These are phyloP conservation scores for Pyxicephalus adspersus DNA, from an alignment of 2,113 vertebrate species.

Conservation along the genomic window DNA sequence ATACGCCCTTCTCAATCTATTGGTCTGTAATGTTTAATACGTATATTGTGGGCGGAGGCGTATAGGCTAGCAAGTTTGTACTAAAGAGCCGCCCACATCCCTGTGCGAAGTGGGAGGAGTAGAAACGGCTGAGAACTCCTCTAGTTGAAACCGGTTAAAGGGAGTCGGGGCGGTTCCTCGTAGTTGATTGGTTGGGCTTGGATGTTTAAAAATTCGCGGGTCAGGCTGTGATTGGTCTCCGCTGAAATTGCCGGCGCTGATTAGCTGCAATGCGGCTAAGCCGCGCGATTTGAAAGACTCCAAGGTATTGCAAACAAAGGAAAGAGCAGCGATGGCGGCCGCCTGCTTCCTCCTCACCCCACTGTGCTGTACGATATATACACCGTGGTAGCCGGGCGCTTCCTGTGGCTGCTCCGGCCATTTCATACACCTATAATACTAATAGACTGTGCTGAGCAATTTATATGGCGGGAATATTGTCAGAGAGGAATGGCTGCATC, in stretches of 20 bases:
- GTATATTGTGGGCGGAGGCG: background rate
- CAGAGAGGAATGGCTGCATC: too few species aligned
- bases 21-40: constrained; percentile 5
- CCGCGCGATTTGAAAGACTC: constrained; percentile 27
- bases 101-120: constrained; percentile 43
- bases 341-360: too few species aligned
- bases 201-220: constrained; percentile 75
- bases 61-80: fast-evolving
- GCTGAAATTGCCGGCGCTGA: background rate
- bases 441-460: too few species aligned
- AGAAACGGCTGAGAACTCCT: constrained; percentile 68
- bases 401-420: too few species aligned
- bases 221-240: background rate
- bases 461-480: too few species aligned
- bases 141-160: constrained; percentile 78
- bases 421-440: too few species aligned
- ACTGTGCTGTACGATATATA: too few species aligned
- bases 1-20: constrained; percentile 31
- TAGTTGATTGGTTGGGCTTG: constrained; percentile 64
- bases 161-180: constrained; percentile 52
- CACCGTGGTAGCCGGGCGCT: too few species aligned
- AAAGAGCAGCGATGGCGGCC: background rate
- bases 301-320: background rate
- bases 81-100: background rate
- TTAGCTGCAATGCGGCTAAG: constrained; percentile 58